A percentile compares a stretch with the other conserved stretches of the same genome.
phyloP scores from a whole-genome alignment of 2,888 invertebrate species.

The Erannis defoliaria region DNA sequence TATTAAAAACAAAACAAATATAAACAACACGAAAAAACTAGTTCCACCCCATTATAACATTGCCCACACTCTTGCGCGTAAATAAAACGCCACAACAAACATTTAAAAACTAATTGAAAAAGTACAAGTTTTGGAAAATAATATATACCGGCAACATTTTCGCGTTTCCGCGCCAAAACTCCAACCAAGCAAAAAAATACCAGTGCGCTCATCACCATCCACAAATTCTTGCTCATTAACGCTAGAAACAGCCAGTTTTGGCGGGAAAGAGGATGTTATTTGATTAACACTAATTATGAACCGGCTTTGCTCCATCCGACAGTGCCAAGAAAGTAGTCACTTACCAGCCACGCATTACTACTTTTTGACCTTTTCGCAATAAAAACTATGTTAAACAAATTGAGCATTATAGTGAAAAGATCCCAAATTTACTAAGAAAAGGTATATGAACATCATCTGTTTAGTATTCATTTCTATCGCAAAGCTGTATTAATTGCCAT shows the following conservation, averaged over 20 bases:
- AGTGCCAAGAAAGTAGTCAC: conserved; percentile 68
- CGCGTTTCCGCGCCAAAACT: too few species aligned
- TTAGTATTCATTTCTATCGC: conserved; percentile 7
- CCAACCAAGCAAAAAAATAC: background rate
- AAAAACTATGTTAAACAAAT: background rate
- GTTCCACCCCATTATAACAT: too few species aligned
- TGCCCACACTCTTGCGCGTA: too few species aligned
- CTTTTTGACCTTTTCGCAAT: conserved; percentile 18
- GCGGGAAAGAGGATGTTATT: conserved; percentile 76
- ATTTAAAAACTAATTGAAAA: too few species aligned
- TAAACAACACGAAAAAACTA: too few species aligned
- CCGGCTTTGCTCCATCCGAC: conserved; percentile 73
- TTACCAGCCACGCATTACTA: conserved; percentile 16
- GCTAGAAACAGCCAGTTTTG: conserved; percentile 65
- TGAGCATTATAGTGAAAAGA: background rate
- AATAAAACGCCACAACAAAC: too few species aligned
- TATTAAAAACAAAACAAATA: too few species aligned
- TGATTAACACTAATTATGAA: conserved; percentile 85
- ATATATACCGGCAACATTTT: too few species aligned
- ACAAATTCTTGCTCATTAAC: conserved; percentile 50
- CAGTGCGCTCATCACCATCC: background rate
- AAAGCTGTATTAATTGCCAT: background rate
- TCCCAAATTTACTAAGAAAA: conserved; percentile 1
- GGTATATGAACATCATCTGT: background rate
- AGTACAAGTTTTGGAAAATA: too few species aligned